Base-by-base conservation (phyloP, 2,888 invertebrate species). In the Trichogramma evanescens region DNA sequence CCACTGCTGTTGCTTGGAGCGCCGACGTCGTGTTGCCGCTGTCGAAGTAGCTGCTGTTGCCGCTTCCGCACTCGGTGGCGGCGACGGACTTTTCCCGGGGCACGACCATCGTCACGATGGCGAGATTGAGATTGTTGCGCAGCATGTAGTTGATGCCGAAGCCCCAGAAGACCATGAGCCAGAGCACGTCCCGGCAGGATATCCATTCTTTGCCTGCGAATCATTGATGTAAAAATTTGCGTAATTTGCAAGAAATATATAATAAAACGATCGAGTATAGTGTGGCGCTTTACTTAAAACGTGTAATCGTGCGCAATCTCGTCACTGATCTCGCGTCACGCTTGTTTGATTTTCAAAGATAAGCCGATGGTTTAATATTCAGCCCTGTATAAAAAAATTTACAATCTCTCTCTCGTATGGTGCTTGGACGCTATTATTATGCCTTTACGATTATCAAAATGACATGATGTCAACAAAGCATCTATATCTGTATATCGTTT, bases 141-240 rank as follows among this genome's bases (percentile, higher is more conserved):
- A 86, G 78, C 84, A 87, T 86, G 70, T 87, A 87, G 74, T 87
- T 87, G 54, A 86, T 82, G 5, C 83, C 86, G 68, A 87, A 87
- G 9, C 87, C 87, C 59, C 79, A 78, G 72, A 87, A 87, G 2
- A 82, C 82, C 68, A 87, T 72, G 66, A 83, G 80, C 87, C 87
- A 87, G 9, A 87, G 75, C 9, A 86, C 82, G 45, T 72, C 71
- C 56, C 78, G 72, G 58, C 78, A 78, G 59, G 74, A 71, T 42
- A 77, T 58, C 55, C 71, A 68, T 62, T 72, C 69, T 64, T 69
- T 72, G 9, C 50, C 71, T 73, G 63, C 8, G 66, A 2, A 26
- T 26, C 26, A 68, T 26, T 58, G 40, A 40, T 50, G 39, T n/a
- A 40, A 39, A 39, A 9, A 6, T 3, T 39, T 40, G 50, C 7